Evolutionary conservation across 2,113 vertebrate genomes (phyloP).

Genomic region (Propithecus coquereli): DNA sequence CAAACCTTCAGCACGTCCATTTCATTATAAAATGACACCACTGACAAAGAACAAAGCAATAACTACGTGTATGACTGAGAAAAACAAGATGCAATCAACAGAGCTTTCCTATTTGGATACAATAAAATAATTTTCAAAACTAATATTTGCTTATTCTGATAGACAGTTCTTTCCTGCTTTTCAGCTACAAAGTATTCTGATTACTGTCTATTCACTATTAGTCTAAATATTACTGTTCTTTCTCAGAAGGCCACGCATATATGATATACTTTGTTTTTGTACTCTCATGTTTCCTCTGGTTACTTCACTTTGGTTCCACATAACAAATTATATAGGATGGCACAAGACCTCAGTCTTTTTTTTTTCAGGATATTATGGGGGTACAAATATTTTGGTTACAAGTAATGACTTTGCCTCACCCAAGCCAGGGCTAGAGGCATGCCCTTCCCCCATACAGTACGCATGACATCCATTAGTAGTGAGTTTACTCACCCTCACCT

Average conservation of each 20-base stretch:
- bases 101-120: not conserved
- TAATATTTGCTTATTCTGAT: constrained; percentile 4
- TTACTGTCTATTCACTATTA: not conserved
- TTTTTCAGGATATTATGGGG: too few relatives aligned
- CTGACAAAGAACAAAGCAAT: not conserved
- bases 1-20: not conserved
- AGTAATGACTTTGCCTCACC: too few relatives aligned
- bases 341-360: too few relatives aligned
- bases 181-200: not conserved
- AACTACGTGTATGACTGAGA: not conserved
- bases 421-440: too few relatives aligned
- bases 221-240: not conserved
- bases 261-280: not conserved
- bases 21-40: constrained; percentile 4
- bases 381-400: too few relatives aligned
- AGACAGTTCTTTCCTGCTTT: not conserved
- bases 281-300: not conserved
- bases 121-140: constrained; percentile 8
- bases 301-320: not conserved
- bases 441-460: too few relatives aligned
- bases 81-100: not conserved
- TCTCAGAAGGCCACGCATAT: not conserved
- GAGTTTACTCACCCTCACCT: too few relatives aligned
- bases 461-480: too few relatives aligned
- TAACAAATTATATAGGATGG: not conserved